Conservation (phyloP, 2,888 invertebrate genomes). For the Eretmocerus hayati region DNA sequence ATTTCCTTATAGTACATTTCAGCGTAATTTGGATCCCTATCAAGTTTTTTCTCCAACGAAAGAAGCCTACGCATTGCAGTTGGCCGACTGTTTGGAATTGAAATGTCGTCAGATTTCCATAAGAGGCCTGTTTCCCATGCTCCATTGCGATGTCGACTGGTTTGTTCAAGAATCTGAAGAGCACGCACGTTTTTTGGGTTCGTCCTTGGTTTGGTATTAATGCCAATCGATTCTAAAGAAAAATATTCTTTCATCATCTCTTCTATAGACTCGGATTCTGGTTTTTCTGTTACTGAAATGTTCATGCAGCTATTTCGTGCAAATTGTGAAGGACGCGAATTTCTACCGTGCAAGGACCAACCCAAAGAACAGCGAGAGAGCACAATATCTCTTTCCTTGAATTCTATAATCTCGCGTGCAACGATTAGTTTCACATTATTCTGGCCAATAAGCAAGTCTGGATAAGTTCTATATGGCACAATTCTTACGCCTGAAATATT, state of each 20-base stretch:
- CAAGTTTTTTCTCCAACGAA: constrained; percentile 7
- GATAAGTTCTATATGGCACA: background rate
- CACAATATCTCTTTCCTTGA: background rate
- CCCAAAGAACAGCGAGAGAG: background rate
- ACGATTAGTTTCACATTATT: background rate
- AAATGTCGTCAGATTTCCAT: constrained; percentile 2
- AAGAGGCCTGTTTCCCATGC: constrained; percentile 14
- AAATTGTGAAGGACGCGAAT: background rate
- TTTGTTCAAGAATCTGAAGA: constrained; percentile 1
- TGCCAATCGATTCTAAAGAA: background rate
- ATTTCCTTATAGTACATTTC: background rate
- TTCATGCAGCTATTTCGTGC: background rate
- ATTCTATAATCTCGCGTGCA: background rate
- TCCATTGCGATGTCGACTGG: background rate
- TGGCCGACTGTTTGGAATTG: background rate
- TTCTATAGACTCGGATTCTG: background rate
- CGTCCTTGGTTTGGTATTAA: background rate
- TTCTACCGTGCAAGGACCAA: background rate
- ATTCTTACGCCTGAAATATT: background rate
- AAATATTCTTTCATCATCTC: background rate
- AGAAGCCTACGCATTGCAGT: constrained; percentile 2
- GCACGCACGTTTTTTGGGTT: background rate
- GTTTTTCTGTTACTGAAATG: background rate
- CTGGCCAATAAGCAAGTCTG: background rate
- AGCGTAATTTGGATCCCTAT: background rate